A percentile compares a stretch with the other conserved stretches of the same genome.
phyloP scores from a whole-genome alignment of 2,888 invertebrate genomes.

The Hanleya hanleyi region DNA sequence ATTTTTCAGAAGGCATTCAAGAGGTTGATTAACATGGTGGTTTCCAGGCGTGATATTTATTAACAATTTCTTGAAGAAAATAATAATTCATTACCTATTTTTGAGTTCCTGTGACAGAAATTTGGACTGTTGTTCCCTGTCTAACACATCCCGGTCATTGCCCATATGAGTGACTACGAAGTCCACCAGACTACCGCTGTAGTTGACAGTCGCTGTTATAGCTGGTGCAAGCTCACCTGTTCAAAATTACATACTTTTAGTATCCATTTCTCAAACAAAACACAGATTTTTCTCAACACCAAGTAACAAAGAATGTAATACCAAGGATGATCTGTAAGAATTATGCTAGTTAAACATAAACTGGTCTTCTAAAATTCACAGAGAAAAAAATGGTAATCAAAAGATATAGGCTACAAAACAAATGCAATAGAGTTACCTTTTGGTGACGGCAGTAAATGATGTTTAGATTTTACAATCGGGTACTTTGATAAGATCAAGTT shows the following conservation, averaged over 20 bases:
- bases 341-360: background rate
- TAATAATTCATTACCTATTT: slow-evolving; percentile 64
- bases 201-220: slow-evolving; percentile 71
- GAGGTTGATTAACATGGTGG: too few relatives aligned
- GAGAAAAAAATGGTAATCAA: too few relatives aligned
- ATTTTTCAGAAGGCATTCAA: background rate
- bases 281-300: background rate
- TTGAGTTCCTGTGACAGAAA: slow-evolving; percentile 64
- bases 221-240: slow-evolving; percentile 73
- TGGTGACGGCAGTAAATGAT: slow-evolving; percentile 73
- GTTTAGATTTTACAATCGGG: slow-evolving; percentile 71
- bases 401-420: too few relatives aligned
- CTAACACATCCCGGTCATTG: slow-evolving; percentile 72
- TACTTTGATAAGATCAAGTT: slow-evolving; percentile 72
- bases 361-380: too few relatives aligned
- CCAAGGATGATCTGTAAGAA: background rate
- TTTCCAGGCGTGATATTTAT: too few relatives aligned
- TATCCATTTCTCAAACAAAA: too few relatives aligned
- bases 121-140: slow-evolving; percentile 70
- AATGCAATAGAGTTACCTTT: slow-evolving; percentile 69
- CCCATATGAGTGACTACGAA: slow-evolving; percentile 74
- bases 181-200: slow-evolving; percentile 69
- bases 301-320: background rate
- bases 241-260: slow-evolving; percentile 5
- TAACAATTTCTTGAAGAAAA: too few relatives aligned